Evolutionary conservation across 2,888 invertebrate genomes (phyloP).

Genomic region (Acanthosepion pharaonis): DNA sequence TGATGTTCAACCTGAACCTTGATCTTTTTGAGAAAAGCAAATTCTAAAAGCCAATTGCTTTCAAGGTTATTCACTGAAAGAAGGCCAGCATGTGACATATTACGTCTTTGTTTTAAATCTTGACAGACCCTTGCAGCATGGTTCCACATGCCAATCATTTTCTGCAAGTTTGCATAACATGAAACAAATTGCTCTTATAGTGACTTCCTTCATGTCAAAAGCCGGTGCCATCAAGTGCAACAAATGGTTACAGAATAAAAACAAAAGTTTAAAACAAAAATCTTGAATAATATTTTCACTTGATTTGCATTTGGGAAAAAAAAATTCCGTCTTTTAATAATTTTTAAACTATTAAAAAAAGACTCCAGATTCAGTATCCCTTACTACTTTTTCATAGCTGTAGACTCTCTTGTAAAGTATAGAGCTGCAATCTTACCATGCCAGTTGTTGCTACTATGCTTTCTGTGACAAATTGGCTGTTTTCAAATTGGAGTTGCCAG

Average conservation of each 20-base stretch:
- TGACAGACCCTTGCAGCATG: background rate
- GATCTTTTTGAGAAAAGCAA: constrained; percentile 2
- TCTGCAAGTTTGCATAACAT: background rate
- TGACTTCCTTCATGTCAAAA: background rate
- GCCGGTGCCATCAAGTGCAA: background rate
- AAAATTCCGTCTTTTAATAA: too few species aligned
- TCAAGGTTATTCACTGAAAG: background rate
- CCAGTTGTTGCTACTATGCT: too few species aligned
- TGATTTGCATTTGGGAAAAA: too few species aligned
- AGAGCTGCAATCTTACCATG: too few species aligned
- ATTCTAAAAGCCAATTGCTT: background rate
- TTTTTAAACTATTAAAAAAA: too few species aligned
- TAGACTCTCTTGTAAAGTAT: too few species aligned
- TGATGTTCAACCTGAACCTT: background rate
- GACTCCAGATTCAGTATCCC: too few species aligned
- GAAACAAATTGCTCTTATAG: background rate
- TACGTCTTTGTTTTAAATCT: constrained; percentile 6
- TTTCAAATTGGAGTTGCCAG: too few species aligned
- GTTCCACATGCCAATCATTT: background rate
- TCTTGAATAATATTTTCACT: too few species aligned
- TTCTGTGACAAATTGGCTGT: too few species aligned
- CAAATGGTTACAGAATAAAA: background rate
- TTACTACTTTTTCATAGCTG: too few species aligned
- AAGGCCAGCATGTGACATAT: background rate
- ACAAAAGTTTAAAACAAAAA: too few species aligned